phyloP scores from a whole-genome alignment of 2,113 vertebrate genomes.

The Galemys pyrenaicus region DNA sequence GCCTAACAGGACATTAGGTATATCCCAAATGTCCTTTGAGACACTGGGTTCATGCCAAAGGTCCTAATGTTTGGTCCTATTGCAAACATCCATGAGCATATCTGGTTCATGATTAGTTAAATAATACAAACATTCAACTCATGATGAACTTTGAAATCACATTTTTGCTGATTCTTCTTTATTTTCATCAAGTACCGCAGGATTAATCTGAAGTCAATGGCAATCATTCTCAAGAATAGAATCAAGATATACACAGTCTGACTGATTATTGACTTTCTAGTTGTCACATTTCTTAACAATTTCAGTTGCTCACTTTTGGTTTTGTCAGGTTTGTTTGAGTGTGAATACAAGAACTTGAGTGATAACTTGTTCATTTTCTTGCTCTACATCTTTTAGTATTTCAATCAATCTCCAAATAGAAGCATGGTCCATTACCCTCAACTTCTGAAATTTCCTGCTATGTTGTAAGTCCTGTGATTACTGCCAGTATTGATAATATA shows the following conservation, averaged over 20 bases:
- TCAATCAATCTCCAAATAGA: too few relatives aligned
- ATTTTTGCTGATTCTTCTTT: background rate
- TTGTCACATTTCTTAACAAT: background rate
- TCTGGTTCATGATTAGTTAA: background rate
- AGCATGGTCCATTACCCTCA: background rate
- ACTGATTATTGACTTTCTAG: background rate
- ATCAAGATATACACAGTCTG: background rate
- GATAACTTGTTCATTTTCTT: too few relatives aligned
- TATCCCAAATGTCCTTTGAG: background rate
- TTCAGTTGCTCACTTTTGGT: background rate
- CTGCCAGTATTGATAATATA: background rate
- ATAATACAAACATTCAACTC: background rate
- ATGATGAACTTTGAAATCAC: background rate
- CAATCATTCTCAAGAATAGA: background rate
- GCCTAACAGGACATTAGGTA: background rate
- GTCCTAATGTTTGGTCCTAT: too few relatives aligned
- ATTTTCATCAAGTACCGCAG: background rate
- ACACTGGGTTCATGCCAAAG: background rate
- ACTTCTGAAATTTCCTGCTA: background rate
- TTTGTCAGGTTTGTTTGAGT: background rate
- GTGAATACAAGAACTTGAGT: too few relatives aligned
- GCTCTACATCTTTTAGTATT: background rate
- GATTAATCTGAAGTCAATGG: background rate
- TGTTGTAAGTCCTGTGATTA: background rate
- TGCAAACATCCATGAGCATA: background rate